Base-by-base conservation (phyloP, 92 coral and sea anemone species). In the Phenganax marumi region DNA sequence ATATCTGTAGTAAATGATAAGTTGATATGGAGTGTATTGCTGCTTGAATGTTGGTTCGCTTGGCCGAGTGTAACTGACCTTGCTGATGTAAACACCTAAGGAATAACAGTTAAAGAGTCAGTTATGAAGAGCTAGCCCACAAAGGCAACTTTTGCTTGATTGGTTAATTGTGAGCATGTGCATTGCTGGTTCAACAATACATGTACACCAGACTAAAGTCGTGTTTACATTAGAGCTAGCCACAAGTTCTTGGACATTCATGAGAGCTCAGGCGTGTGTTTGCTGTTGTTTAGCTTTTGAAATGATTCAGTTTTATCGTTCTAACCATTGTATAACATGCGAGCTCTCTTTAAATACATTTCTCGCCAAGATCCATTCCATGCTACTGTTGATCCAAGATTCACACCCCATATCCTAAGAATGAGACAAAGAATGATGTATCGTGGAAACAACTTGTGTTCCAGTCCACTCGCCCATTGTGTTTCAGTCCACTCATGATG, bases 31-130 rank as follows among this genome's bases (percentile, higher is more conserved):
- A 16, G 93, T 86, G 57, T 92, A 92, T 73, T 81, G 90, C 47
- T 74, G 52, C 19, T 92, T 89, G 55, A 92, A 86, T n/a, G 85
- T 78, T 70, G 86, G 89, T 50, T 92, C 98, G 25, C 98, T 89
- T 53, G 87, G 91, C 11, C 97, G 85, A 47, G 93, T 89, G 75
- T 95, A 95, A 7, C 93, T 85, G n/a, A 92, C 85, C 82, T 93
- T 92, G 81, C 98, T 92, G 82, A 95, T 92, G 73, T 95, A 95
- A 9, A 92, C 97, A 57, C 98, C 98, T 95, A 75, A 68, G 48
- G 73, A 9, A 26, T n/a, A 68, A 47, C 65, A 58, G 65, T 58
- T 5, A 33, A 1, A 33, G 43, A 33, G 43, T 33, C 43, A 33
- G 43, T 33, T 33, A 33, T 33, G 3, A 33, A 33, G 43, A 33